Evolutionary conservation across 2,797 vertebrate genomes (phyloP), one percentile per base, ranked within the genome.

Genomic region (Gymnocypris eckloni): DNA sequence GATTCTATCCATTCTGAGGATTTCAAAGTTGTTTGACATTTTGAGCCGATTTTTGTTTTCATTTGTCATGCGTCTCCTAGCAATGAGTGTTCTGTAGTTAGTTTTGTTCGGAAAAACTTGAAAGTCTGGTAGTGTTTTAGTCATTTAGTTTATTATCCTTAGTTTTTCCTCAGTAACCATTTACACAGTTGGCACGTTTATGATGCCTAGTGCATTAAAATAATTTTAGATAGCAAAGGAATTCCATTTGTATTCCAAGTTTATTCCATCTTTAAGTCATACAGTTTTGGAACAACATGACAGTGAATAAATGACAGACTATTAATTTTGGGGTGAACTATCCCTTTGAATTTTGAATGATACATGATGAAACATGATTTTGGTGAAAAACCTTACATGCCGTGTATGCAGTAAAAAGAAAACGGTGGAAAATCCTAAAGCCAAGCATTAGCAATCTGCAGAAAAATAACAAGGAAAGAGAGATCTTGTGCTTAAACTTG

Each of bases 401-500:
- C 28, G 56, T 28, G 45, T 66, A 79, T 25, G 13, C 37, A 28
- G 25, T 20, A 20, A 79, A 79, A 5, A 18, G 13, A 43, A 81
- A 43, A 18, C 2, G 9, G 6, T 11, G 33, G 20, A 41, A 41
- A n/a, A 39, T 78, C 54, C 52, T 43, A 25, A 59, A 78, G 54
- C 22, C n/a, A 78, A 78, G 54, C 8, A 41, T 59, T 41, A 43
- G 64, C 43, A 50, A 54, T 54, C 66, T 70, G 6, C 67, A 71
- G 7, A 56, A 82, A 43, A 82, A 72, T 50, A 39, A 41, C 82
- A 84, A 66, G 12, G 66, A 81, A 82, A 69, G 59, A 48, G 59
- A 64, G 11, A 87, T 84, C 78, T 84, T 81, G 39, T 50, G 66
- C 20, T 45, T 22, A 45, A 72, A 12, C 20, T 15, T 45, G 18